phyloP scores from a whole-genome alignment of 92 coral and sea anemone genomes.

The Bergia sp. region DNA sequence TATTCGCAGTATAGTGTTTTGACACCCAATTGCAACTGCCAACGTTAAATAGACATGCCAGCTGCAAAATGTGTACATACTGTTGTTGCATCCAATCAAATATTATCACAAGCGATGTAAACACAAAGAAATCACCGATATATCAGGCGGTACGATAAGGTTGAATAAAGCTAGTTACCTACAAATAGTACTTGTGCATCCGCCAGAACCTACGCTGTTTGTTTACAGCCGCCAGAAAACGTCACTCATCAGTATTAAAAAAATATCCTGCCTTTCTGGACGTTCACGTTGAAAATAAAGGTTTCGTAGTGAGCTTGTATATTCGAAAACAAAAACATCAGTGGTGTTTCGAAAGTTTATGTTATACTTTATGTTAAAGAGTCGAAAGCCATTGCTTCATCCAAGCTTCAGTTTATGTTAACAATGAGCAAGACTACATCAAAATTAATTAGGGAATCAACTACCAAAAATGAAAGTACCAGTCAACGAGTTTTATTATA shows the following conservation, averaged over 20 bases:
- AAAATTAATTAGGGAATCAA: not conserved
- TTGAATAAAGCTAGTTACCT: not conserved
- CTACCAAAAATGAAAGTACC: too few species aligned
- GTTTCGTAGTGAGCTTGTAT: not conserved
- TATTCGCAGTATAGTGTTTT: not conserved
- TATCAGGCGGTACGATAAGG: too few species aligned
- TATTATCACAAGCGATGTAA: not conserved
- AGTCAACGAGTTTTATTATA: too few species aligned
- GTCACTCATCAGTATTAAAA: not conserved
- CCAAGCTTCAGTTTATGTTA: not conserved
- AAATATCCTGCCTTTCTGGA: too few species aligned
- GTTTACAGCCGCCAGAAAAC: not conserved
- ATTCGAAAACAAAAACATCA: not conserved
- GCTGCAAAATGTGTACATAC: not conserved
- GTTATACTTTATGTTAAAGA: not conserved
- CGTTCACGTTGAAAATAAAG: too few species aligned
- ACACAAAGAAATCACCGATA: not conserved
- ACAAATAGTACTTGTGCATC: too few species aligned
- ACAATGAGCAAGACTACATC: not conserved
- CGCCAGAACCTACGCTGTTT: not conserved
- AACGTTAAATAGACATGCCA: not conserved
- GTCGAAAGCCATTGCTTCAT: not conserved
- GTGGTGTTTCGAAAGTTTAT: not conserved
- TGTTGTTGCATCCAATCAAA: not conserved
- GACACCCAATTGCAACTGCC: not conserved